A percentile compares a stretch with the other conserved stretches of the same genome.
These are phyloP conservation scores for Melanotaenia duboulayi DNA, from an alignment of 2,113 vertebrate species.

Conservation along the genomic window DNA sequence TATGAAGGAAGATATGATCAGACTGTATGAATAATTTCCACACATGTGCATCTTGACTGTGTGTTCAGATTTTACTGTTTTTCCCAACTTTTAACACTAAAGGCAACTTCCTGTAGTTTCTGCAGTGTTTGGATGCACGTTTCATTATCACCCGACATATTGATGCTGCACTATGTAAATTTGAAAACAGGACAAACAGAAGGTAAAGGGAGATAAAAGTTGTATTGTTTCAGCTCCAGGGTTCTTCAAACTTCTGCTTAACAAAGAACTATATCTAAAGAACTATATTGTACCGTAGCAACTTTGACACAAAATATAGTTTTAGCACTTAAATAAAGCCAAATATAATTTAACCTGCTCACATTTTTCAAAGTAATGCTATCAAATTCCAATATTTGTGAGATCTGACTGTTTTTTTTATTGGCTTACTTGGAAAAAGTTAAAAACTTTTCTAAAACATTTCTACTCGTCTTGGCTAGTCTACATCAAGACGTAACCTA, in stretches of 20 bases:
- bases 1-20: no score
- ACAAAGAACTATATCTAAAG: background rate
- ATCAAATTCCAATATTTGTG: background rate
- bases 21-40: no score
- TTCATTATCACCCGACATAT: no score
- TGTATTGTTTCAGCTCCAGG: conserved; percentile 46
- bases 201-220: conserved; percentile 27
- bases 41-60: no score
- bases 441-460: conserved; percentile 1
- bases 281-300: background rate
- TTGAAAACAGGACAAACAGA: background rate
- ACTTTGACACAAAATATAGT: conserved; percentile 1
- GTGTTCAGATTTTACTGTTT: no score
- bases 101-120: no score
- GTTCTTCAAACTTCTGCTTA: no score
- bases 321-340: conserved; percentile 21
- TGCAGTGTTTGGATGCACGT: no score
- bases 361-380: conserved; percentile 16
- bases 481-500: conserved; percentile 33
- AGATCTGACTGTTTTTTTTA: background rate
- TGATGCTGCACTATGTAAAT: background rate
- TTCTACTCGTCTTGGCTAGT: conserved; percentile 4
- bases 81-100: no score
- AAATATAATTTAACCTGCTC: conserved; percentile 20
- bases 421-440: conserved; percentile 8